Evolutionary conservation across 2,113 vertebrate genomes (phyloP), one percentile per base, ranked within the genome.

Genomic region (Entomyzon cyanotis): DNA sequence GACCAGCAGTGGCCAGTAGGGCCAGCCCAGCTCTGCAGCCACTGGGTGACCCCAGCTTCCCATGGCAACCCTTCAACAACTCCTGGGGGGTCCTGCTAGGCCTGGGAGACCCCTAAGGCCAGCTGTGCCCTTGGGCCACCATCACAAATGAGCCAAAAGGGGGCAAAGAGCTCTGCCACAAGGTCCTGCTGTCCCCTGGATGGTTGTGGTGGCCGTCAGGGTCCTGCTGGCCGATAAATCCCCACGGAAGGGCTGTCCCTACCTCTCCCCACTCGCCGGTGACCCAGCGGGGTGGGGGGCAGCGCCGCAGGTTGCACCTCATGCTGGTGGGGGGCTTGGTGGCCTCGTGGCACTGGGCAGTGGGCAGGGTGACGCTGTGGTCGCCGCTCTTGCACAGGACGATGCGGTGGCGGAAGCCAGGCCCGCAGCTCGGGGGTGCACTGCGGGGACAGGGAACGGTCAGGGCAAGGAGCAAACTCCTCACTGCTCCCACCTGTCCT

Each of bases 341-440:
- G 4, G 98, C 94, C 71, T 98, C 98, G 3, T 97, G 92, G 91
- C 99, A 99, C 92, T 98, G 98, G 2, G 98, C 97, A 19, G 98
- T 97, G 11, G 98, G 98, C 96, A 99, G 95, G 0, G 98, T 99
- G 12, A 98, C 87, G 0, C 98, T 97, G 37, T 98, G 98, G 92
- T 99, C 99, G 0, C 99, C 99, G 10, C 98, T 99, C 95, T 99
- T 99, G 96, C 99, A 99, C 82, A 99, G 98, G 65, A 99, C 98
- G 12, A 99, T 97, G 35, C 99, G 98, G 96, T 99, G 99, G 78
- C 99, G 98, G 97, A 98, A 99, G 58, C 99, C 99, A 0, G 99
- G 99, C 20, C 99, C 99, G 6, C 99, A 99, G 97, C 98, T 99
- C 4, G 99, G 99, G 99, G 41, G 99, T 99, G 84, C 99, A 99